Evolutionary conservation across 2,113 vertebrate species (phyloP).

Genomic region (Oxyruncus cristatus): DNA sequence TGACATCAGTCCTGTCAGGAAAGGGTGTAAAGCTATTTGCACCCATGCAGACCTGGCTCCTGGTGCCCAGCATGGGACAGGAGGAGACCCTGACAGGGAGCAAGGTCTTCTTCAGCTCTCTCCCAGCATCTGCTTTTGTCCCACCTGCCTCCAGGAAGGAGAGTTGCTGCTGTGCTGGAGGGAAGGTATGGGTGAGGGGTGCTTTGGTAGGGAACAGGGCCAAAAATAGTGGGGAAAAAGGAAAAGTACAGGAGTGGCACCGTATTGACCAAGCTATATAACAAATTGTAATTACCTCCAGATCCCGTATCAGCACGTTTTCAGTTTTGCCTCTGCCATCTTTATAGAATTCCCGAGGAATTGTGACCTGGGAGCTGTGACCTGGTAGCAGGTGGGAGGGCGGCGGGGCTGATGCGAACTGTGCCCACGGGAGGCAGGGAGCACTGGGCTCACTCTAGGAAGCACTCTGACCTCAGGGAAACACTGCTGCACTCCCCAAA

Average conservation of each 20-base stretch:
- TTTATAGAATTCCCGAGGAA: neutral
- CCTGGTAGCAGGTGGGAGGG: neutral
- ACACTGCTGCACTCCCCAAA: rapidly evolving
- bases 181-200: neutral
- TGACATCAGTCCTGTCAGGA: rapidly evolving
- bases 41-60: rapidly evolving
- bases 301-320: rapidly evolving
- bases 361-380: neutral
- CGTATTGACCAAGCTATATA: neutral
- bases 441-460: neutral
- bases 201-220: neutral
- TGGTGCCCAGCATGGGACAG: rapidly evolving
- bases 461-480: neutral
- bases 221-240: neutral
- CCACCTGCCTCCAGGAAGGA: neutral
- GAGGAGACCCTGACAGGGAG: neutral
- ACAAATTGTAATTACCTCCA: neutral
- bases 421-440: neutral
- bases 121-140: rapidly evolving
- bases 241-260: neutral
- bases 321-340: neutral
- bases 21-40: rapidly evolving
- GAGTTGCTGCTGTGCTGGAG: neutral
- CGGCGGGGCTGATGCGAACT: neutral
- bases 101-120: neutral